Percentiles rank a stretch among this genome's conserved stretches.
phyloP scores from a whole-genome alignment of 1,140 invertebrate species.

The Pentalonia nigronervosa region DNA sequence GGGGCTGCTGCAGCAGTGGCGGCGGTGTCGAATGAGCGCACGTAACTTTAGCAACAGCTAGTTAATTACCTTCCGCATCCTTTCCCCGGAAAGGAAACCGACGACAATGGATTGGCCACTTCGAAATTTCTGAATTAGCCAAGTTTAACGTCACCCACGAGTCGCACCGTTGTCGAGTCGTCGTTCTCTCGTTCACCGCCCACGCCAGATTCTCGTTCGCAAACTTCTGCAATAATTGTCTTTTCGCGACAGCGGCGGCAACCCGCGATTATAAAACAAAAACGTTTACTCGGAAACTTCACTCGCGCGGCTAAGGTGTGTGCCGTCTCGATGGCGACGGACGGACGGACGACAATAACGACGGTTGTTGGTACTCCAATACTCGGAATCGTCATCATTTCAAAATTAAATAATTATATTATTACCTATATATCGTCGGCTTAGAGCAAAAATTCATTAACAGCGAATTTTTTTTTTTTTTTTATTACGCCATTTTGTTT shows the following conservation, averaged over 20 bases:
- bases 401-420: neutral
- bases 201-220: neutral
- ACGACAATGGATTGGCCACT: slow-evolving; percentile 21
- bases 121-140: slow-evolving; percentile 18
- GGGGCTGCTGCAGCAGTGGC: neutral
- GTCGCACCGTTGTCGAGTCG: neutral
- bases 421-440: neutral
- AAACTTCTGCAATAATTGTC: slow-evolving; percentile 30
- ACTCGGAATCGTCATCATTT: neutral
- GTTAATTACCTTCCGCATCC: neutral
- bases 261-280: neutral
- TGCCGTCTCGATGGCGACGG: neutral
- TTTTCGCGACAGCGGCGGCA: neutral
- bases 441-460: too few relatives aligned
- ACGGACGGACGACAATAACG: neutral
- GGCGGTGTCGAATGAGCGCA: neutral
- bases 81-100: neutral
- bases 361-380: too few relatives aligned
- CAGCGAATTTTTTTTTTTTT: too few relatives aligned
- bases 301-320: neutral
- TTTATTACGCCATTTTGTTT: too few relatives aligned
- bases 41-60: slow-evolving; percentile 27
- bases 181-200: neutral
- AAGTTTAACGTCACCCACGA: neutral
- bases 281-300: neutral